Evolutionary conservation across 2,113 vertebrate species (phyloP), one percentile per base, ranked within the genome.

Genomic region (Rhabdomys dilectus): DNA sequence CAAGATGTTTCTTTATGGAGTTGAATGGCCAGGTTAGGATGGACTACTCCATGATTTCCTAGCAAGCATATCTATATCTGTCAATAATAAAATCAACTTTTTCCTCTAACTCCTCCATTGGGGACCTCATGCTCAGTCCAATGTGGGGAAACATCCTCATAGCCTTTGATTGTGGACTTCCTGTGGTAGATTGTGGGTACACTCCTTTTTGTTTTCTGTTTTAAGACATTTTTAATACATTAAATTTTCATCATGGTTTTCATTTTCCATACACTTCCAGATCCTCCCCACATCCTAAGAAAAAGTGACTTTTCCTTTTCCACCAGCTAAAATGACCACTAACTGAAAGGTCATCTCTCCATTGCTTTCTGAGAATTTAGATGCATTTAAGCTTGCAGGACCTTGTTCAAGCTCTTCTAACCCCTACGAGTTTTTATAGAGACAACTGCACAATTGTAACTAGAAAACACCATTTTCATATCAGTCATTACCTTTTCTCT

Each of bases 251-350:
- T 58, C 10, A 60, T 26, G 3, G 3, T 39, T 60, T 82, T 7
- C 12, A 13, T 60, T 60, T 36, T 4, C 11, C 53, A 56, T 56
- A 0, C 8, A 11, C 21, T 58, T 0, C 11, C 5, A 39, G 12
- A 15, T 1, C 21, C 34, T 56, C 34, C 51, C 19, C 9, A n/a
- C 4, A 19, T 81, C 51, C 78, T n/a, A 56, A n/a, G 1, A 10
- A 81, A 81, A 56, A 81, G 34, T 56, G 9, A 81, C 4, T 39
- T 3, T 68, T 24, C 5, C 11, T n/a, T 36, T 58, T 6, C 22
- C 36, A 82, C 5, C 11, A 82, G 36, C 53, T 60, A 39, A 82
- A 36, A 81, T 81, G 36, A 36, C 34, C 19, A 81, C 7, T 15
- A 82, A 19, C 22, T 26, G 10, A 12, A 10, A 82, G 39, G 5